phyloP scores from a whole-genome alignment of 2,797 vertebrate genomes.

The Coluber constrictor region DNA sequence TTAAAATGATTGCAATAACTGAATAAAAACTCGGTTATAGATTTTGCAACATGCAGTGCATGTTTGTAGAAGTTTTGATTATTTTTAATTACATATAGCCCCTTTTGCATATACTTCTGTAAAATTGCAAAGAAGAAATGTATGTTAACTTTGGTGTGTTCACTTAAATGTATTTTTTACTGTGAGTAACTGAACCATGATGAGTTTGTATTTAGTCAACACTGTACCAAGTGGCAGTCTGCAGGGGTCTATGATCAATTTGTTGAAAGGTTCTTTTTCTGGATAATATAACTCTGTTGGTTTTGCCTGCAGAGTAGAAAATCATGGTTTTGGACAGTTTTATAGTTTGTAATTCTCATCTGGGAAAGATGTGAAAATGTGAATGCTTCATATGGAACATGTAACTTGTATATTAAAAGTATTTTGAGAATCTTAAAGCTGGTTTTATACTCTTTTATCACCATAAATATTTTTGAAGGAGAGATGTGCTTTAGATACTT shows the following conservation, averaged over 20 bases:
- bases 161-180: slow-evolving; percentile 28
- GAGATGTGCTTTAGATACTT: not conserved
- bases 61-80: slow-evolving; percentile 27
- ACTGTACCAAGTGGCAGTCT: not conserved
- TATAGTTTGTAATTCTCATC: slow-evolving; percentile 38
- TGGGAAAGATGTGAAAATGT: slow-evolving; percentile 45
- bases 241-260: slow-evolving; percentile 17
- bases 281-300: slow-evolving; percentile 24
- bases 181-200: slow-evolving; percentile 21
- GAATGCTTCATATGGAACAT: slow-evolving; percentile 47
- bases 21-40: slow-evolving; percentile 31
- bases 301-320: slow-evolving; percentile 35
- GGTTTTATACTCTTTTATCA: slow-evolving; percentile 46
- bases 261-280: slow-evolving; percentile 32
- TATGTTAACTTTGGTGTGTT: slow-evolving; percentile 22
- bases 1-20: slow-evolving; percentile 32
- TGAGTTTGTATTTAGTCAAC: slow-evolving; percentile 2
- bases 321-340: slow-evolving; percentile 29
- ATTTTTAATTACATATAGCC: slow-evolving; percentile 13
- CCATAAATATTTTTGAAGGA: slow-evolving; percentile 1
- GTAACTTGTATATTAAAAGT: slow-evolving; percentile 55
- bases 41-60: slow-evolving; percentile 36
- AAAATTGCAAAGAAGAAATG: slow-evolving; percentile 47
- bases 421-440: slow-evolving; percentile 57
- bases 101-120: slow-evolving; percentile 15